Conservation (phyloP, 2,797 vertebrate genomes). For the Chromobotia macracanthus region DNA sequence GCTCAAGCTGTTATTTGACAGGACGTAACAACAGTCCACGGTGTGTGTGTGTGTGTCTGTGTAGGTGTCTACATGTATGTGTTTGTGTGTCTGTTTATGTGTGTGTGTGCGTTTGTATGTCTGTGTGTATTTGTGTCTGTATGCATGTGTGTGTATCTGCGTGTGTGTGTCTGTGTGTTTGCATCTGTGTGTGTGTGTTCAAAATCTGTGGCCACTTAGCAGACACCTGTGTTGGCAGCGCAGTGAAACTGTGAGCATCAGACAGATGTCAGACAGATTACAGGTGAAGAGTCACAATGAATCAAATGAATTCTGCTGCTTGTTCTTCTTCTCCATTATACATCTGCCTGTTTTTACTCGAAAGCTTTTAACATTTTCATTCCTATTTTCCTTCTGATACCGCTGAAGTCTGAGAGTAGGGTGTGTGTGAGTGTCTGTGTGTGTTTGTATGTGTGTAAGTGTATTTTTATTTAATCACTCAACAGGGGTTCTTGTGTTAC, state of each 20-base stretch:
- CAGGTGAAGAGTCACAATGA: neutral
- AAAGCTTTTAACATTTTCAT: neutral
- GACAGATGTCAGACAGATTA: neutral
- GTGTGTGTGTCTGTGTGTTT: slow-evolving; percentile 27
- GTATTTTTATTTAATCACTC: no score
- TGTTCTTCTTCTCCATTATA: slow-evolving; percentile 8
- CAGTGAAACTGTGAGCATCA: neutral
- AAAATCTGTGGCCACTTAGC: slow-evolving; percentile 5
- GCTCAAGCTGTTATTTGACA: no score
- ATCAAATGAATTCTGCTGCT: slow-evolving; percentile 1
- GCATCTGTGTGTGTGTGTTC: neutral
- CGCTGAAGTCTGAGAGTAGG: neutral
- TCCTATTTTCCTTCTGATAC: slow-evolving; percentile 28
- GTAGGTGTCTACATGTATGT: no score
- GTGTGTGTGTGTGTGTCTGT: neutral
- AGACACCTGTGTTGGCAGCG: neutral
- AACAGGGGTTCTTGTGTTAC: no score
- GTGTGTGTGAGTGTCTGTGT: no score
- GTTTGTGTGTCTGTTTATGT: no score
- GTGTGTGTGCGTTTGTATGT: no score
- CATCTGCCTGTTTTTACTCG: neutral
- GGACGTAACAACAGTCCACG: no score
- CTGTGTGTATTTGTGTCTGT: no score
- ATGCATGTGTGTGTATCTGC: no score
- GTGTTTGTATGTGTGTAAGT: no score